Percentiles rank a stretch among this genome's conserved stretches.
These are phyloP conservation scores for Montipora capricornis DNA, from an alignment of 64 coral and sea anemone species.

Conservation along the genomic window DNA sequence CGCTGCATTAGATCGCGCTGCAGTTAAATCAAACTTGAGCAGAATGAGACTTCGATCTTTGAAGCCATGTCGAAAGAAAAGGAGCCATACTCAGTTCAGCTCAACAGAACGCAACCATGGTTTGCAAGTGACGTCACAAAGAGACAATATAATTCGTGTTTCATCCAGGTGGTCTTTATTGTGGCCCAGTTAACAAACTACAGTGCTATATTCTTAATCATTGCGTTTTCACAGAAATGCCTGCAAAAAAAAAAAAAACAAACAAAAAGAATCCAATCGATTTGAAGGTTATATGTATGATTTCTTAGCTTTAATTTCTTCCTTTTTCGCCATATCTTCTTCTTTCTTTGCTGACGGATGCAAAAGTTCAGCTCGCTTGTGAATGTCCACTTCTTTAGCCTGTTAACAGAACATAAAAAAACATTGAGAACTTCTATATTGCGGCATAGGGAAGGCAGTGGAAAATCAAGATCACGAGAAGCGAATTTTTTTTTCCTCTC, in stretches of 20 bases:
- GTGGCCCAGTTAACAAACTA: conserved; percentile 1
- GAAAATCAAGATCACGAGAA: too few species aligned
- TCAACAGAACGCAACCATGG: too few species aligned
- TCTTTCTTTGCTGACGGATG: conserved; percentile 1
- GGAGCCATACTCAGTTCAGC: too few species aligned
- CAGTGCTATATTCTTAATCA: neutral
- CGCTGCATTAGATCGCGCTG: too few species aligned
- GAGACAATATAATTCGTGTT: too few species aligned
- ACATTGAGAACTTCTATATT: neutral
- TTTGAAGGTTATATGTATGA: conserved; percentile 3
- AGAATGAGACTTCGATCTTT: too few species aligned
- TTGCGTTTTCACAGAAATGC: neutral
- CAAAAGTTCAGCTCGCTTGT: conserved; percentile 44
- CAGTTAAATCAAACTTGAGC: too few species aligned
- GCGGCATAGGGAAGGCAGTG: too few species aligned
- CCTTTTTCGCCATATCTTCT: conserved; percentile 10
- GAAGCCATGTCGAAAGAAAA: too few species aligned
- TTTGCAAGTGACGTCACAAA: too few species aligned
- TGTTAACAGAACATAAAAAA: neutral
- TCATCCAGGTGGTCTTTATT: neutral
- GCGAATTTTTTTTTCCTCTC: too few species aligned
- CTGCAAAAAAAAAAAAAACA: neutral
- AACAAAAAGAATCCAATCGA: neutral
- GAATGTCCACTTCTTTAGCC: conserved; percentile 47
- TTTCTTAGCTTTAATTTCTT: conserved; percentile 38